A percentile compares a stretch with the other conserved stretches of the same genome.
Evolutionary conservation across 2,113 vertebrate species (phyloP).

Genomic region (Macquaria australasica): DNA sequence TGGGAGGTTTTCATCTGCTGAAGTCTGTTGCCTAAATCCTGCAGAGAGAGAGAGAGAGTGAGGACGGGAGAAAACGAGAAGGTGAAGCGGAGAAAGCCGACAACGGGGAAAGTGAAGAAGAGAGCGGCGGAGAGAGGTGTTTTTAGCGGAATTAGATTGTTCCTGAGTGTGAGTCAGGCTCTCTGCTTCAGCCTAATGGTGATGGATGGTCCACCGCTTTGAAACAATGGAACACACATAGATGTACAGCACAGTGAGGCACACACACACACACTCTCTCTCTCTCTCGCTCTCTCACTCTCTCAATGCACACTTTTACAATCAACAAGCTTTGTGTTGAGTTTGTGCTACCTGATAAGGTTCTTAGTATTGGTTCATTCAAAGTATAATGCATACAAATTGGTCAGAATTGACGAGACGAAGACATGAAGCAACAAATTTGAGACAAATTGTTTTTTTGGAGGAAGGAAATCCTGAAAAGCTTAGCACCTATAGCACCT

Average conservation of each 20-base stretch:
- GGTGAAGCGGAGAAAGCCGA: slow-evolving; percentile 52
- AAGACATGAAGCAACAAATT: neutral
- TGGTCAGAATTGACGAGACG: neutral
- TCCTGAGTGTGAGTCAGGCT: slow-evolving; percentile 77
- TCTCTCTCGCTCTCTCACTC: neutral
- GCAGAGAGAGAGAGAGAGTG: slow-evolving; percentile 57
- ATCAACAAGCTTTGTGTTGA: neutral
- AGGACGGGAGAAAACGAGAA: slow-evolving; percentile 56
- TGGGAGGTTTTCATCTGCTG: slow-evolving; percentile 77
- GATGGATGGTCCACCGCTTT: slow-evolving; percentile 77
- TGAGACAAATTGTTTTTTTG: slow-evolving; percentile 11
- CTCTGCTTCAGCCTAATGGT: slow-evolving; percentile 75
- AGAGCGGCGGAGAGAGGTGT: slow-evolving; percentile 69
- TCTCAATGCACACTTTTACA: slow-evolving; percentile 20
- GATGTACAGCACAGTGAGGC: slow-evolving; percentile 37
- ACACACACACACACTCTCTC: slow-evolving; percentile 11
- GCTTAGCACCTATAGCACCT: neutral
- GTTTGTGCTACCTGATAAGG: slow-evolving; percentile 14
- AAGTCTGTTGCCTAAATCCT: slow-evolving; percentile 76
- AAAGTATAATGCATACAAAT: neutral
- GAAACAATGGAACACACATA: slow-evolving; percentile 76
- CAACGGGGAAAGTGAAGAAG: slow-evolving; percentile 64
- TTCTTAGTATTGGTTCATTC: slow-evolving; percentile 2
- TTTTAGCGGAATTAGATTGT: slow-evolving; percentile 81
- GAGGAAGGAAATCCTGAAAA: neutral